Conservation (phyloP, 2,797 vertebrate genomes). For the Discoglossus pictus region DNA sequence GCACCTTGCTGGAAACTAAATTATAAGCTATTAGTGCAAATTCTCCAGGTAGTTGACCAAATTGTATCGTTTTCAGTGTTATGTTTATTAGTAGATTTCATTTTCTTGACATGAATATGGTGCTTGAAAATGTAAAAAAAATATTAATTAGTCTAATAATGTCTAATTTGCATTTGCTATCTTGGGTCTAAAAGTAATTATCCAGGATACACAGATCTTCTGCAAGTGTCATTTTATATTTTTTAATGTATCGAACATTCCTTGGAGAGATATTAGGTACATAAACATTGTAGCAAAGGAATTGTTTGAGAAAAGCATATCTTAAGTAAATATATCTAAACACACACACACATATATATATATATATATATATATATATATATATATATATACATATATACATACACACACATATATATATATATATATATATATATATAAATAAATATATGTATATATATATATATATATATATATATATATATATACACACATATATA, state of each 20-base stretch:
- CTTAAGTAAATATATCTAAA: too few species aligned
- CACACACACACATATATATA: too few species aligned
- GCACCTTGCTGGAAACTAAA: background rate
- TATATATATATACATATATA: too few species aligned
- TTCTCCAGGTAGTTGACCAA: conserved; percentile 8
- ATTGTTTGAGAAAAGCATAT: too few species aligned
- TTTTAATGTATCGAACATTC: conserved; percentile 56
- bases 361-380: too few species aligned
- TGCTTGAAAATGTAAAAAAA: conserved; percentile 58
- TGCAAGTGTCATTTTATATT: conserved; percentile 58
- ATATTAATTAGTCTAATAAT: conserved; percentile 78
- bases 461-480: too few species aligned
- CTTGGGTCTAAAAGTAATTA: conserved; percentile 68
- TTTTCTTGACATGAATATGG: conserved; percentile 2
- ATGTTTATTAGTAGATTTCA: conserved; percentile 8
- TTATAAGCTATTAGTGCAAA: too few species aligned
- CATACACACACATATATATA: too few species aligned
- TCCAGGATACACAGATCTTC: conserved; percentile 63
- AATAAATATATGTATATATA: too few species aligned
- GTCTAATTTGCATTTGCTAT: conserved; percentile 70
- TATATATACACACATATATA: too few species aligned
- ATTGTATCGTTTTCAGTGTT: background rate
- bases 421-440: too few species aligned
- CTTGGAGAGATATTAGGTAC: conserved; percentile 60
- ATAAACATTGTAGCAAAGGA: too few species aligned